phyloP scores from a whole-genome alignment of 2,797 vertebrate species.

The Erithacus rubecula region DNA sequence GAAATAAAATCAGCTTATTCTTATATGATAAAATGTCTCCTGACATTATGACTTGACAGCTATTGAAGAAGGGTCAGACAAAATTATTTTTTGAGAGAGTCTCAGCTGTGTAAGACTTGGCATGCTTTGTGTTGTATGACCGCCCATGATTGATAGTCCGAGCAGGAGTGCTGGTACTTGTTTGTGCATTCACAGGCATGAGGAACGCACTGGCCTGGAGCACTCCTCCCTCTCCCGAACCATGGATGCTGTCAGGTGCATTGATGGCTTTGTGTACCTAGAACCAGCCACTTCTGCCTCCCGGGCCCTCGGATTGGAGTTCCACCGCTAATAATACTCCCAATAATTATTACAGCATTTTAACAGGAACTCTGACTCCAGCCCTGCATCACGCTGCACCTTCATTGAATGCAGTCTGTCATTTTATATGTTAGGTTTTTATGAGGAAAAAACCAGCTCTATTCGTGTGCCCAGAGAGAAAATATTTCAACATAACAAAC shows the following conservation, averaged over 20 bases:
- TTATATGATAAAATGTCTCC: background rate
- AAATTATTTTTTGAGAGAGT: background rate
- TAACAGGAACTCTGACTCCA: background rate
- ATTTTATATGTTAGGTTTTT: background rate
- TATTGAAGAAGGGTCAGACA: background rate
- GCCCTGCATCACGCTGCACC: rapidly evolving
- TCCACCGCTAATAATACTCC: background rate
- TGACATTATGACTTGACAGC: background rate
- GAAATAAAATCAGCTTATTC: background rate
- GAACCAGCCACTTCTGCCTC: background rate
- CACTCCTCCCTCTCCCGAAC: background rate
- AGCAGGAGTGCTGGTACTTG: background rate
- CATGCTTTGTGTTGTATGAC: background rate
- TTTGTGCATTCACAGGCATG: background rate
- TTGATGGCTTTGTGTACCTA: background rate
- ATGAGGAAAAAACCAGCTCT: background rate
- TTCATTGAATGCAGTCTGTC: rapidly evolving
- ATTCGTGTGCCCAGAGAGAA: background rate
- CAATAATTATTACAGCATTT: background rate
- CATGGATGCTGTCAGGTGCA: background rate
- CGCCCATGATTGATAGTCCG: background rate
- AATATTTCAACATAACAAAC: background rate
- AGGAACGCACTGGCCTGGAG: background rate
- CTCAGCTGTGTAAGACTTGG: background rate
- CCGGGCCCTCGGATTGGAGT: rapidly evolving